Base-by-base conservation (phyloP, 2,888 invertebrate species). In the Sinhomidia bicolor region DNA sequence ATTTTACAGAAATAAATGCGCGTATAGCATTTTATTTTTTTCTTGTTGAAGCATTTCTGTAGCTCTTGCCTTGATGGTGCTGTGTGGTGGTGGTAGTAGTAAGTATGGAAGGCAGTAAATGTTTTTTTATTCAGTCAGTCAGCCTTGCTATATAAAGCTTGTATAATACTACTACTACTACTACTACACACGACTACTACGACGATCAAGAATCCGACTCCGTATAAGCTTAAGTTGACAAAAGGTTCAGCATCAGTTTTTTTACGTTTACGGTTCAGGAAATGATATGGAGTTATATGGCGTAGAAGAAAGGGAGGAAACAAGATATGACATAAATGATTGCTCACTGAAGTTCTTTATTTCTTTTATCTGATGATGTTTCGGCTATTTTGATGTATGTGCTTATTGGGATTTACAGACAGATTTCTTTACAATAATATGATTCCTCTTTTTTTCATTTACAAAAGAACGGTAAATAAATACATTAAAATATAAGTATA, bases 311-410 rank as follows among this genome's bases (percentile, higher is more conserved):
- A 84, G 74, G 82, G 83, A 83, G 82, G 88, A 88, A 88, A 83
- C 88, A 83, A 83, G 88, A 86, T 87, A 87, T 87, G 87, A 88
- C 88, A 88, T 88, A 88, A 88, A 62, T 74, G 82, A 80, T 83
- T 88, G 83, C 82, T 88, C 74, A 68, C 88, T 83, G 76, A 36
- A 76, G 57, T 62, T 88, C 47, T 78, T 57, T 57, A 57, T 51
- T 74, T 68, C 36, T 81, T 81, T 83, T 83, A 82, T 78, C 78
- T 65, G 54, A 29, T 88, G 47, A 47, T 85, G 44, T 60, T 57
- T 29, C 14, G 60, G 26, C 74, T 84, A 76, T 68, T 32, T 76
- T 84, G 76, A 84, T 76, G 76, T 76, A 51, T 76, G 44, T 60
- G 57, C 57, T 71, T 83, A 74, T 83, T 74, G 83, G 74, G 26